Conservation (phyloP, 2,888 invertebrate species). For the Corbicula japonica region DNA sequence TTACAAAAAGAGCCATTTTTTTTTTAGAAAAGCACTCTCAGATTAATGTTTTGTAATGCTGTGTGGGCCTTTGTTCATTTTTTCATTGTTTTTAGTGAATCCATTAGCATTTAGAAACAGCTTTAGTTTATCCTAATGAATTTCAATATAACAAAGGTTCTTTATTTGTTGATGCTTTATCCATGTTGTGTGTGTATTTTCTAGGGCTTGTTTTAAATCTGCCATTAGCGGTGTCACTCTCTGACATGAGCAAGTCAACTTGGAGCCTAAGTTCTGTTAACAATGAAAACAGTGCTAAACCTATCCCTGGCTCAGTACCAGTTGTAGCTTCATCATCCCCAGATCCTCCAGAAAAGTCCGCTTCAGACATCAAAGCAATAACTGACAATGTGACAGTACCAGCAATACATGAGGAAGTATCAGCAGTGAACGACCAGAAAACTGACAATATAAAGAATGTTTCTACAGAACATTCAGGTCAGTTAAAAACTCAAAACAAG, state of each 20-base stretch:
- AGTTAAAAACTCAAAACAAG: background rate
- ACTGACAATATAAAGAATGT: background rate
- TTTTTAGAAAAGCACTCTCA: background rate
- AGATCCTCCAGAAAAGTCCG: too few species aligned
- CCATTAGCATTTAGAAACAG: too few species aligned
- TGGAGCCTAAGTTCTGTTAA: background rate
- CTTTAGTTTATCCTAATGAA: background rate
- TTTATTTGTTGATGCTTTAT: too few species aligned
- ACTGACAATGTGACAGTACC: background rate
- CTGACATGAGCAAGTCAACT: background rate
- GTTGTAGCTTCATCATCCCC: constrained; percentile 3
- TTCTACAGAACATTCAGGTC: background rate
- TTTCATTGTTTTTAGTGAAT: background rate
- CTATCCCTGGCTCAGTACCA: constrained; percentile 3
- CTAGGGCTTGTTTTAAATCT: background rate
- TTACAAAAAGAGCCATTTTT: background rate
- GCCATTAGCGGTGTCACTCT: background rate
- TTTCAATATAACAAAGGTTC: background rate
- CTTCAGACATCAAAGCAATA: too few species aligned
- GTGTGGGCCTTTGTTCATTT: background rate
- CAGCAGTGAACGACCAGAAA: background rate
- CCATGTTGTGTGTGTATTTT: too few species aligned
- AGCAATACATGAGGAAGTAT: background rate
- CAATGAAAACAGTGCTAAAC: background rate
- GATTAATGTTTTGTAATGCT: background rate